Base-by-base conservation (phyloP, 2,888 invertebrate species). In the Camponotus fellah region DNA sequence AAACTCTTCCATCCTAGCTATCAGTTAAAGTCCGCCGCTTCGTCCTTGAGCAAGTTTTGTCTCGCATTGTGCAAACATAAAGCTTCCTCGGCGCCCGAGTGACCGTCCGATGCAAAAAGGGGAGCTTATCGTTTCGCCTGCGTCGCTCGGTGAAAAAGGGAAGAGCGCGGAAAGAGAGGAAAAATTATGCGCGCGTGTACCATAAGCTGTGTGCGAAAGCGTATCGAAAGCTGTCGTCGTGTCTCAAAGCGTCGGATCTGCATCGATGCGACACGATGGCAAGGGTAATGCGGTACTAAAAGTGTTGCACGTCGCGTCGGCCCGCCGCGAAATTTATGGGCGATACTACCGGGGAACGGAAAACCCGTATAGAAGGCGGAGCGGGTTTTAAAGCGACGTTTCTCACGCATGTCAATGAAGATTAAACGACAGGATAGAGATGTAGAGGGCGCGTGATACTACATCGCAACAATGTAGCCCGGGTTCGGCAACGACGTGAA, bases 331-430 rank as follows among this genome's bases (percentile, higher is more conserved):
- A 89, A 89, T 89, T 89, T 87, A 89, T 90, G 83, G 83, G 21
- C 86, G 85, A 84, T 87, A 85, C 80, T 64, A 26, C 40, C 58
- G 62, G 37, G 81, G 66, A 53, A 82, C 62, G 79, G 79, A 77
- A 87, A 87, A 88, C 76, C 84, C 86, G 86, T 88, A 83, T 82
- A 86, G 62, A 75, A 83, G 65, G 88, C 88, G 40, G 46, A 66
- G 43, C 43, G 60, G 58, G 43, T 79, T 86, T 90, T 86, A 90
- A 86, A 88, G 76, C 83, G 83, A 66, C 79, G 65, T 65, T 79
- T 72, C 74, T 85, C 88, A 90, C 88, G 86, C 88, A 76, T 86
- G 86, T 84, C 90, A 83, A 90, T 88, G 83, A 86, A 88, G 90
- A 90, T 90, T 86, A 82, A 90, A 62, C 74, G 83, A 53, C n/a